These are phyloP conservation scores for Perizoma flavofasciatum DNA, from an alignment of 2,888 invertebrate species.

Conservation along the genomic window DNA sequence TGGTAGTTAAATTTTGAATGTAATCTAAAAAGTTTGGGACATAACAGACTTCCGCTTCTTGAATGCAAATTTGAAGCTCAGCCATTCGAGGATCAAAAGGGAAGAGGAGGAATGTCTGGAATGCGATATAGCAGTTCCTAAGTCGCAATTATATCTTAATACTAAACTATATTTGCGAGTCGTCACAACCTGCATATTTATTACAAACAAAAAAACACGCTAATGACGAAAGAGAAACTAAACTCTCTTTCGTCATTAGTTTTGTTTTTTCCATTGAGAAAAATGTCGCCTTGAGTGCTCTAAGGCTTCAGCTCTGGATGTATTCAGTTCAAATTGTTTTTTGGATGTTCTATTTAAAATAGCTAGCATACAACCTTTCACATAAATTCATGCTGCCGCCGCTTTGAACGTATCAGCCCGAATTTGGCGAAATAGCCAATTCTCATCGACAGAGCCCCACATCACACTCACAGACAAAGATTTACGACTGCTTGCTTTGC, in stretches of 20 bases:
- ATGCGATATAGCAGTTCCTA: constrained; percentile 5
- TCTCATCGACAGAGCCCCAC: constrained; percentile 11
- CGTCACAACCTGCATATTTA: too few species aligned
- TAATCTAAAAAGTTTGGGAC: constrained; percentile 33
- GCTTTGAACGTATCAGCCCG: not conserved
- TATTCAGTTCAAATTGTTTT: too few species aligned
- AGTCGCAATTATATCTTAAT: not conserved
- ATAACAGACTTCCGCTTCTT: constrained; percentile 21
- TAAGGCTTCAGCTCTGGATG: too few species aligned
- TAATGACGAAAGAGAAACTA: too few species aligned
- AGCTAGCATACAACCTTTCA: not conserved
- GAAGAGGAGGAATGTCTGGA: constrained; percentile 8
- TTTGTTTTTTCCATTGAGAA: too few species aligned
- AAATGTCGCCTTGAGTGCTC: too few species aligned
- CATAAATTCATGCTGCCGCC: not conserved
- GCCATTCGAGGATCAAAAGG: constrained; percentile 19
- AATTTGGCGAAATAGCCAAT: constrained; percentile 12
- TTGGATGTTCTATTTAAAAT: too few species aligned
- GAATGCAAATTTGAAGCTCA: constrained; percentile 16
- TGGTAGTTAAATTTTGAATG: constrained; percentile 25
- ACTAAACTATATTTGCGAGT: too few species aligned
- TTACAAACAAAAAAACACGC: too few species aligned
- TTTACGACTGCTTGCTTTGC: constrained; percentile 21
- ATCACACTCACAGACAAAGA: constrained; percentile 28
- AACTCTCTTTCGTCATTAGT: too few species aligned